Base-by-base conservation (phyloP, 2,113 vertebrate species). In the Plectropomus leopardus region DNA sequence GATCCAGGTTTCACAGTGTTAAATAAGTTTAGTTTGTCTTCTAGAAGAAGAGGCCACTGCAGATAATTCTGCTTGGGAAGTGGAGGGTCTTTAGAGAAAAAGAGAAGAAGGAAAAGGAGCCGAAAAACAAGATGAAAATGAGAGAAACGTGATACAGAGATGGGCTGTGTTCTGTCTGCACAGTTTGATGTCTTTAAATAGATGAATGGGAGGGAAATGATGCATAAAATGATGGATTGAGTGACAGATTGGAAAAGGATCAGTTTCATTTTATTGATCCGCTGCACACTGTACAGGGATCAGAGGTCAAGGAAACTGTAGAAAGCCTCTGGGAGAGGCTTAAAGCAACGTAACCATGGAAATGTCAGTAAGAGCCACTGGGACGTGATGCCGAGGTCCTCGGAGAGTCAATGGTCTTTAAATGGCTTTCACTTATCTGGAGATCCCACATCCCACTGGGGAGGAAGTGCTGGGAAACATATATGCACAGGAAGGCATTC, bases 301-400 rank as follows among this genome's bases (percentile, higher is more conserved):
- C 92, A 91, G 65, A 87, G 89, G 87, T 91, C 85, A 84, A 78
- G 72, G 90, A 87, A 92, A 92, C 82, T 60, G 71, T 85, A 92
- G 89, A 90, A 86, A 84, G 64, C 91, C 81, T 68, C 57, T 24
- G 90, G 85, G 89, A 90, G 76, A 72, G 64, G 84, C 83, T 88
- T 84, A 86, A 83, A 80, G 82, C 72, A 72, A 71, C 53, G 54
- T 57, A 82, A 89, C 80, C 82, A 86, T 69, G 75, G 88, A 89
- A 85, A 89, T 89, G 83, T 86, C 83, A 86, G 84, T 85, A 72
- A 86, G 88, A 86, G 86, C 84, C 72, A 40, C 81, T 64, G 75
- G 72, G 85, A 85, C 81, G 84, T 79, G 74, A 86, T 86, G 87
- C 82, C 67, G 72, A 76, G 72, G 67, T 73, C 69, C 84, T 88